Evolutionary conservation across 2,888 invertebrate genomes (phyloP).

Genomic region (Galerucella nymphaeae): DNA sequence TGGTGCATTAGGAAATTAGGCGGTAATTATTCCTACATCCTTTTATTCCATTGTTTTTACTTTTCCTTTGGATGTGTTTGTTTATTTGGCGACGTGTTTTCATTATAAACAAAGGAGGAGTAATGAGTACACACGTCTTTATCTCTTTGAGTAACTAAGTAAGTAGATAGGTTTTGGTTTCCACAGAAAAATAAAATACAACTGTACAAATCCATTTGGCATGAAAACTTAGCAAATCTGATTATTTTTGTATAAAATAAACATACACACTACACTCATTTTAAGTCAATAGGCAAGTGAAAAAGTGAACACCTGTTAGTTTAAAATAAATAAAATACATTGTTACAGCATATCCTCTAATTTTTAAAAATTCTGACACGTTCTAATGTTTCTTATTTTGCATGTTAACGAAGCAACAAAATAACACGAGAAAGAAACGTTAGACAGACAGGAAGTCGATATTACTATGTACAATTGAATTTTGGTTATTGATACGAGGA

Average conservation of each 20-base stretch:
- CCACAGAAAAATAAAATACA: not conserved
- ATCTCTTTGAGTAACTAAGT: not conserved
- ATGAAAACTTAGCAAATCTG: too few species aligned
- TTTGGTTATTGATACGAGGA: constrained; percentile 13
- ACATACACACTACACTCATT: too few species aligned
- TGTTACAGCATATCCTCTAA: constrained; percentile 18
- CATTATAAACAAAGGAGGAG: not conserved
- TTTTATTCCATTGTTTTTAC: constrained; percentile 22
- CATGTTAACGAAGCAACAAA: constrained; percentile 8
- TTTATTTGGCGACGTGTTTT: constrained; percentile 7
- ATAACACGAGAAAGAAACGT: not conserved
- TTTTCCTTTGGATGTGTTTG: constrained; percentile 12
- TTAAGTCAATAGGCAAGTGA: not conserved
- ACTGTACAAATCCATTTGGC: too few species aligned
- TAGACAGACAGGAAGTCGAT: not conserved
- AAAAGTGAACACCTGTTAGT: not conserved
- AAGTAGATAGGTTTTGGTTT: constrained; percentile 3
- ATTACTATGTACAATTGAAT: not conserved
- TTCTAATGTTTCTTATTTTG: constrained; percentile 1
- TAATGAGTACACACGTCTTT: constrained; percentile 1
- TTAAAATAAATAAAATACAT: constrained; percentile 4
- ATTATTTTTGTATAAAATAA: too few species aligned
- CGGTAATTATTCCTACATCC: constrained; percentile 18
- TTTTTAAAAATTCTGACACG: constrained; percentile 9
- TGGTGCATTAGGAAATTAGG: constrained; percentile 26